A percentile compares a stretch with the other conserved stretches of the same genome.
Conservation (phyloP, 2,113 vertebrate genomes). For the Sapajus apella region DNA sequence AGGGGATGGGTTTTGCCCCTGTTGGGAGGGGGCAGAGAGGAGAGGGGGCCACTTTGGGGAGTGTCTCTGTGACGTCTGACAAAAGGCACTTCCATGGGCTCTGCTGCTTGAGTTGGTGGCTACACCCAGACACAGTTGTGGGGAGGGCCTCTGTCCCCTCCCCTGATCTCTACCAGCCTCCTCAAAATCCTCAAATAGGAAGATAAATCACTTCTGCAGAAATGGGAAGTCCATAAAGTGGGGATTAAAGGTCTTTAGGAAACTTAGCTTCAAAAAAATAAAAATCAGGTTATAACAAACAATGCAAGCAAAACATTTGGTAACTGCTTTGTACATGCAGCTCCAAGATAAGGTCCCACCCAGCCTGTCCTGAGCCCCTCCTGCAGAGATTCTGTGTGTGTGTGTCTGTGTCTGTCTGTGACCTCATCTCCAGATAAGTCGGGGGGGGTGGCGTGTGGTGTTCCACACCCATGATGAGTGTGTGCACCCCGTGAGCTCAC, state of each 20-base stretch:
- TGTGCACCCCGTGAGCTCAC: neutral
- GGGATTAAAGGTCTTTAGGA: neutral
- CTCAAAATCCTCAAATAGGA: neutral
- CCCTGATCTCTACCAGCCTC: neutral
- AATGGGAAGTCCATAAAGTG: neutral
- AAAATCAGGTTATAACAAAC: neutral
- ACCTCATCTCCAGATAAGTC: neutral
- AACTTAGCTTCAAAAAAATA: neutral
- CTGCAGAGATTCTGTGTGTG: neutral
- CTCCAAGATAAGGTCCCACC: neutral
- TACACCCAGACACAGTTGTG: neutral
- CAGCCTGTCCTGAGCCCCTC: neutral
- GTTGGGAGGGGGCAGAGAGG: neutral
- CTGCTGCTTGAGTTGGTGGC: neutral
- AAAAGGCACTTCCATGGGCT: neutral
- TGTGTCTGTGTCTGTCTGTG: neutral
- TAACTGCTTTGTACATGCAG: neutral
- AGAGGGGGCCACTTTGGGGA: neutral
- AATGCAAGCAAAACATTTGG: neutral
- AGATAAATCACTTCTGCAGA: neutral
- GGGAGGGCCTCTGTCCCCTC: neutral
- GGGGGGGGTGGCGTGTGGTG: neutral
- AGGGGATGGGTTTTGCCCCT: neutral
- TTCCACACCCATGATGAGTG: fast-evolving
- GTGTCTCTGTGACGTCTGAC: neutral